Evolutionary conservation across 2,888 invertebrate genomes (phyloP).

Genomic region (Drosophila quinaria): DNA sequence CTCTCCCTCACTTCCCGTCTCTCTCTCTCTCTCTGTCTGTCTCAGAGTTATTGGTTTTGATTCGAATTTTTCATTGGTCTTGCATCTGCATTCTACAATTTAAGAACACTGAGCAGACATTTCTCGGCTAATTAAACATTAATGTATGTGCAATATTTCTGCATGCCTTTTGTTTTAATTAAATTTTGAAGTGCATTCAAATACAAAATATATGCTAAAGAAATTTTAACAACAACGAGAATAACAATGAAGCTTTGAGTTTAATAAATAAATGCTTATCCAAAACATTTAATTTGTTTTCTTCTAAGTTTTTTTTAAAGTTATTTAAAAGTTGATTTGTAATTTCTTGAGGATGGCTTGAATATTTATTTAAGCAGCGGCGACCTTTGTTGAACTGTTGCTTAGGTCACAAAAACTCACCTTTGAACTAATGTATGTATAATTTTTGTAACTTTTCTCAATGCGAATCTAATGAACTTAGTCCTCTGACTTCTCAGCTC

Average conservation of each 20-base stretch:
- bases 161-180: conserved; percentile 3
- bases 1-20: not conserved
- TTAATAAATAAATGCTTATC: not conserved
- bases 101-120: conserved; percentile 2
- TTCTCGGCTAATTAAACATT: conserved; percentile 38
- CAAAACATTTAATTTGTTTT: not conserved
- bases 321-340: not conserved
- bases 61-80: conserved; percentile 46
- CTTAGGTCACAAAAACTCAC: conserved; percentile 4
- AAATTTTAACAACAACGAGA: not conserved
- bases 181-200: not conserved
- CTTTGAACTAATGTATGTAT: conserved; percentile 27
- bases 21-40: not conserved
- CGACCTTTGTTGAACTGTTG: conserved; percentile 4
- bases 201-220: not conserved
- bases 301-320: not conserved
- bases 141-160: conserved; percentile 35
- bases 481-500: not conserved
- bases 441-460: not conserved
- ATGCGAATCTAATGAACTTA: conserved; percentile 6
- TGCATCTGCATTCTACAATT: not conserved
- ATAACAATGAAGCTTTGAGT: not conserved
- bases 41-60: conserved; percentile 50
- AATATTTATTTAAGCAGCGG: not conserved
- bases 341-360: not conserved